Evolutionary conservation across 2,797 vertebrate species (phyloP).

Genomic region (Myiotriccus ornatus): DNA sequence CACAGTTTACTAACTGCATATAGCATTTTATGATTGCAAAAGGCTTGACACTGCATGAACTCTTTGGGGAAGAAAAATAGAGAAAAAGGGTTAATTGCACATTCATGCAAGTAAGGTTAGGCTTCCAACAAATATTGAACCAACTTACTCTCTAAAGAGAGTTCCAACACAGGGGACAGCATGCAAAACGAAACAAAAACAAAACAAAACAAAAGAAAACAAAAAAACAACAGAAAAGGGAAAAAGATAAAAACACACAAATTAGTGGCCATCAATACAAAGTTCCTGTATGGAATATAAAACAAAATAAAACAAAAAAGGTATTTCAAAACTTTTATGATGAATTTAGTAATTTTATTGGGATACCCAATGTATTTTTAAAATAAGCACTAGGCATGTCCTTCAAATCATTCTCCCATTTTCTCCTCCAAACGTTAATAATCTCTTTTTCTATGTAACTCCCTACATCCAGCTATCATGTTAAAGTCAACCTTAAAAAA

Average conservation of each 20-base stretch:
- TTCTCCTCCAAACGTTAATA: not conserved
- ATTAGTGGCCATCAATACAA: constrained; percentile 86
- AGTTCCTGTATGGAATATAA: constrained; percentile 77
- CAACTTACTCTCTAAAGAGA: constrained; percentile 99
- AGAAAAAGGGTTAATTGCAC: constrained; percentile 81
- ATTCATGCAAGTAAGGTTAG: constrained; percentile 81
- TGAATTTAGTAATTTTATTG: constrained; percentile 50
- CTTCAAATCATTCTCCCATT: not conserved
- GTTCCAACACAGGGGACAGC: constrained; percentile 89
- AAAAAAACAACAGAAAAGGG: constrained; percentile 59
- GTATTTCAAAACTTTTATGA: constrained; percentile 56
- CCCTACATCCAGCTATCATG: not conserved
- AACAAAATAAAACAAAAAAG: constrained; percentile 73
- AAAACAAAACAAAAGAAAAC: constrained; percentile 42
- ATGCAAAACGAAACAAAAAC: constrained; percentile 80
- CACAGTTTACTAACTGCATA: constrained; percentile 67
- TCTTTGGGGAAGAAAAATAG: constrained; percentile 74
- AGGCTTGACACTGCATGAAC: constrained; percentile 76
- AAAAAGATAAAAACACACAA: constrained; percentile 83
- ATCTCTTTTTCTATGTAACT: not conserved
- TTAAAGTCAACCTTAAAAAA: not conserved
- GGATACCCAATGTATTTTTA: constrained; percentile 14
- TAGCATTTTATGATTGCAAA: constrained; percentile 76
- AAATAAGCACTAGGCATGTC: constrained; percentile 14
- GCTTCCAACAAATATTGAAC: constrained; percentile 79